Conservation (phyloP, 2,113 vertebrate genomes). For the Cheilinus undulatus region DNA sequence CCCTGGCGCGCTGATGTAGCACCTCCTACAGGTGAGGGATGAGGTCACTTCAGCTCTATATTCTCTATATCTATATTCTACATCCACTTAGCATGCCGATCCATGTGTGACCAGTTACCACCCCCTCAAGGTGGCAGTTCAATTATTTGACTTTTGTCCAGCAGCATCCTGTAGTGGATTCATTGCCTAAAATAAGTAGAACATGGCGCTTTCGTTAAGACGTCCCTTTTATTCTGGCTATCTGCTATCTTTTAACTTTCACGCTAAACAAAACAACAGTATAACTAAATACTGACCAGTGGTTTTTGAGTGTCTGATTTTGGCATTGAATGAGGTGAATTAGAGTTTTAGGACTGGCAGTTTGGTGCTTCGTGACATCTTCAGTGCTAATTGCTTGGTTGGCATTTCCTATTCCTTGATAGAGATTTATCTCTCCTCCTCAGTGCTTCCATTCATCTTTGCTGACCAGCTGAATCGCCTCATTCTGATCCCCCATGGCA, state of each 20-base stretch:
- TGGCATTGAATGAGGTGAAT: background rate
- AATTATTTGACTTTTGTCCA: background rate
- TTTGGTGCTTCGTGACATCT: background rate
- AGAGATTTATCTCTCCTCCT: slow-evolving; percentile 27
- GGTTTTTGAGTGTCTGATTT: no score
- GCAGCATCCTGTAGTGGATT: background rate
- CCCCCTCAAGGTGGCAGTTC: background rate
- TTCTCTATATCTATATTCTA: background rate
- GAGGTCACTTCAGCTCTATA: background rate
- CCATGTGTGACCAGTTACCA: background rate
- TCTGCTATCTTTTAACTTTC: background rate
- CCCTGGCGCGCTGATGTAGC: background rate
- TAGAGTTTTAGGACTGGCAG: background rate
- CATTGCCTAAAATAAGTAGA: background rate
- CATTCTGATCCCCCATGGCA: slow-evolving; percentile 26
- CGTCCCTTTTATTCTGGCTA: background rate
- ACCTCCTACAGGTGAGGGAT: background rate
- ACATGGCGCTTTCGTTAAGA: background rate
- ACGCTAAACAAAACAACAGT: background rate
- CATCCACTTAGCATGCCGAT: background rate
- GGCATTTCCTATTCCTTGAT: slow-evolving; percentile 9
- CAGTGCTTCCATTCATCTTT: slow-evolving; percentile 20
- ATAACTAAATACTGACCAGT: no score
- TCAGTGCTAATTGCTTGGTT: slow-evolving; percentile 5
- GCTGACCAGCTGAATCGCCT: slow-evolving; percentile 48